A percentile compares a stretch with the other conserved stretches of the same genome.
These are phyloP conservation scores for Neoascia interrupta DNA, from an alignment of 2,888 invertebrate species.

Conservation along the genomic window DNA sequence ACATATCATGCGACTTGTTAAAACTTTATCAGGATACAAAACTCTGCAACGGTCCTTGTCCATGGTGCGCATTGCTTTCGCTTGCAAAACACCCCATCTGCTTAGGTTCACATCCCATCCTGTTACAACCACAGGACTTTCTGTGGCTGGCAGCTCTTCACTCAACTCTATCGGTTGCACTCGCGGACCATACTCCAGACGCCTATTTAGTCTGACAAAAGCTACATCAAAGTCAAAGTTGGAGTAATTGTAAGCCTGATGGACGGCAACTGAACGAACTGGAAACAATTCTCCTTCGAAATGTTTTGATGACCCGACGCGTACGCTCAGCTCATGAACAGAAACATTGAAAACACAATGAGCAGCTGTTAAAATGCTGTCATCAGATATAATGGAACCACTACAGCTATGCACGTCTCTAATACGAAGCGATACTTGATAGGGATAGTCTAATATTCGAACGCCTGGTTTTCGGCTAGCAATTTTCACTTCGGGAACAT, in stretches of 20 bases:
- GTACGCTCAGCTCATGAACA: neutral
- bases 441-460: conserved; percentile 22
- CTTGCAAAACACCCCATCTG: neutral
- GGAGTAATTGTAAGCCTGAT: conserved; percentile 8
- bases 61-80: conserved; percentile 9
- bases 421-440: conserved; percentile 11
- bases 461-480: no score
- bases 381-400: conserved; percentile 32
- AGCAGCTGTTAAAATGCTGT: conserved; percentile 29
- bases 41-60: neutral
- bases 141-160: neutral
- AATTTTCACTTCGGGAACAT: no score
- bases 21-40: neutral
- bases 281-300: conserved; percentile 7
- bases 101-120: conserved; percentile 28
- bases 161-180: conserved; percentile 28
- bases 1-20: conserved; percentile 29
- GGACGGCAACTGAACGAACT: conserved; percentile 5
- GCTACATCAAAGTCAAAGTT: conserved; percentile 38
- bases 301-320: conserved; percentile 22
- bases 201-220: conserved; percentile 5
- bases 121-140: conserved; percentile 9
- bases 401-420: conserved; percentile 36
- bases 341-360: conserved; percentile 26
- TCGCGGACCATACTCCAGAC: neutral